A percentile compares a stretch with the other conserved stretches of the same genome.
Conservation (phyloP, 2,113 vertebrate species). For the Tapirus terrestris region DNA sequence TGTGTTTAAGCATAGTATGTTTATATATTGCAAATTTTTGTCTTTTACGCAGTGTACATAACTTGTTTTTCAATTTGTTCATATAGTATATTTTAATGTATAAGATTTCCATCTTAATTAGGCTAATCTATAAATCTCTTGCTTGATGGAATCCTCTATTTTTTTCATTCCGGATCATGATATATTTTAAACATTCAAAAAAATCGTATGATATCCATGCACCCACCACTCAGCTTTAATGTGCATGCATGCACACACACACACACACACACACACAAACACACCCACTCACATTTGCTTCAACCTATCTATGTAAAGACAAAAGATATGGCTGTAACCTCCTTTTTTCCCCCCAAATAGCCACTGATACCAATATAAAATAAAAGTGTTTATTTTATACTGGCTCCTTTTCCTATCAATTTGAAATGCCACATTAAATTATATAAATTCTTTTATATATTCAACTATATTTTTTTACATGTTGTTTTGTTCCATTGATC, state of each 20-base stretch:
- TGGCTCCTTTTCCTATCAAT: slow-evolving; percentile 16
- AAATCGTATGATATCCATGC: background rate
- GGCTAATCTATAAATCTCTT: background rate
- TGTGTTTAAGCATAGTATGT: background rate
- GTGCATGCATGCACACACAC: background rate
- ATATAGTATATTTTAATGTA: background rate
- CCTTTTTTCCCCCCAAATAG: background rate
- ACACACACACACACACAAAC: no score
- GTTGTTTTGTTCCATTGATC: background rate
- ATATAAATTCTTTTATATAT: background rate
- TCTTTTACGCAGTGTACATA: background rate
- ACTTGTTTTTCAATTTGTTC: background rate
- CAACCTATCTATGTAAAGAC: background rate
- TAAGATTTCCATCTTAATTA: background rate
- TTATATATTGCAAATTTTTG: background rate
- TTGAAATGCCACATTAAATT: background rate
- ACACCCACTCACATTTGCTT: background rate
- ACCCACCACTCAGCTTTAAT: background rate
- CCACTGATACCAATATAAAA: background rate
- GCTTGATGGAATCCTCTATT: background rate
- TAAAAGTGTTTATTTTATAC: background rate
- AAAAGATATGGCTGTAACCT: background rate
- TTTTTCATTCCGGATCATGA: slow-evolving; percentile 1
- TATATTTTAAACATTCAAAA: slow-evolving; percentile 32
- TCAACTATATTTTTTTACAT: background rate